Conservation (phyloP, 1,140 invertebrate species). For the Schlechtendalia chinensis region DNA sequence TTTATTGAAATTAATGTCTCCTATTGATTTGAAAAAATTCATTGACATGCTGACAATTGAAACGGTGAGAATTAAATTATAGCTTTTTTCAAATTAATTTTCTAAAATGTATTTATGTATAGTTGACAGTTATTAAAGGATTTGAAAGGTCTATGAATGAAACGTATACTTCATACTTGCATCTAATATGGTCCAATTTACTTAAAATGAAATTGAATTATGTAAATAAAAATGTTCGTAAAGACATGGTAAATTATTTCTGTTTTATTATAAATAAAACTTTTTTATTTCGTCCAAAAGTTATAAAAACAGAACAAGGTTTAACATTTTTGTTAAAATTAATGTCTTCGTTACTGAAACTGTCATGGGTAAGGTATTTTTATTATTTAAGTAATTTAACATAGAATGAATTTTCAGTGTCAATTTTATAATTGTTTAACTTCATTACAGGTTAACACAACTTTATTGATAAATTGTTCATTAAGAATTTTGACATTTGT, state of each 20-base stretch:
- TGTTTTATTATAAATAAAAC: conserved; percentile 12
- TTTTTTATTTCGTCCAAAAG: background rate
- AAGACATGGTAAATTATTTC: background rate
- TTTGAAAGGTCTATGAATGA: background rate
- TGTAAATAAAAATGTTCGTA: conserved; percentile 16
- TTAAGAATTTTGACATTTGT: conserved; percentile 5
- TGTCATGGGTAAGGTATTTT: conserved; percentile 30
- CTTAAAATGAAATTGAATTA: background rate
- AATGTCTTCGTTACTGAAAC: background rate
- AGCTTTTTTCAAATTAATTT: too few species aligned
- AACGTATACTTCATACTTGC: background rate
- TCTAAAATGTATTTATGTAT: background rate
- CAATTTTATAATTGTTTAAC: background rate
- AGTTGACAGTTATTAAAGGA: background rate
- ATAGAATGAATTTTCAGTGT: background rate
- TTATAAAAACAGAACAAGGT: background rate
- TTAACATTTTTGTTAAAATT: conserved; percentile 24
- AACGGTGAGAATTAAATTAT: conserved; percentile 19
- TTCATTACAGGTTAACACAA: background rate
- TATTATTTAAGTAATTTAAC: background rate
- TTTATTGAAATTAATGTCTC: background rate
- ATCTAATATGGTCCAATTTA: conserved; percentile 4
- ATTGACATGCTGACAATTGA: conserved; percentile 1
- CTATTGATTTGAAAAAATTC: background rate
- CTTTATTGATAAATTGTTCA: conserved; percentile 14